Percentiles rank a stretch among this genome's conserved stretches.
These are phyloP conservation scores for Schrankia costaestrigalis DNA, from an alignment of 2,888 invertebrate species.

Conservation along the genomic window DNA sequence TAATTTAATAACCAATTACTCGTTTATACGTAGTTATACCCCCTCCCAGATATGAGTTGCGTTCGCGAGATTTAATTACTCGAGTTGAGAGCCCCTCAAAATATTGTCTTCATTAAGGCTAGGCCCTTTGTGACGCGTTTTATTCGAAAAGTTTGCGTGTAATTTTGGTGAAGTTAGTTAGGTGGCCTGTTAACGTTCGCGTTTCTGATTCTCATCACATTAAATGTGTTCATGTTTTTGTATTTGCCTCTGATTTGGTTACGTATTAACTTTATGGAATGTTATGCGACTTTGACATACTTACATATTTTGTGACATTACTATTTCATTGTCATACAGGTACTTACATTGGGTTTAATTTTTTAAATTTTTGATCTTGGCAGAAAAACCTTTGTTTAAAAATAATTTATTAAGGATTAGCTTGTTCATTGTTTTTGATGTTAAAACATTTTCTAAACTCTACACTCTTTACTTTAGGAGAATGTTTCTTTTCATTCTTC, in stretches of 20 bases:
- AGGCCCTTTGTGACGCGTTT: slow-evolving; percentile 67
- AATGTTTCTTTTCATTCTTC: too few species aligned
- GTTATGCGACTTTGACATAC: not conserved
- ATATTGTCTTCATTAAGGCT: slow-evolving; percentile 74
- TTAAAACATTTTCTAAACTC: too few species aligned
- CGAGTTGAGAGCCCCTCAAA: slow-evolving; percentile 59
- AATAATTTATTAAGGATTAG: too few species aligned
- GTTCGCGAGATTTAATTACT: slow-evolving; percentile 67
- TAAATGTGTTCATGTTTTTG: slow-evolving; percentile 22
- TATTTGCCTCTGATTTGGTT: slow-evolving; percentile 6
- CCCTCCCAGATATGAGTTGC: slow-evolving; percentile 46
- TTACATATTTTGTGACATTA: too few species aligned
- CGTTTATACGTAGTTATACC: slow-evolving; percentile 33
- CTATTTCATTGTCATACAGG: too few species aligned
- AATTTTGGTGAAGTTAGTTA: slow-evolving; percentile 66
- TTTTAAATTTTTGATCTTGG: too few species aligned
- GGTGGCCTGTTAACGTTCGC: slow-evolving; percentile 59
- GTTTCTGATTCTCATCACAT: slow-evolving; percentile 44
- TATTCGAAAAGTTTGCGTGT: slow-evolving; percentile 74
- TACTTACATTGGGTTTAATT: too few species aligned
- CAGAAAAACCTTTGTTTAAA: too few species aligned
- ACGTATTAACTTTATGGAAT: not conserved
- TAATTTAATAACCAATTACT: slow-evolving; percentile 53
- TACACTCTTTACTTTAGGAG: too few species aligned
- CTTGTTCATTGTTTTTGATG: too few species aligned